Evolutionary conservation across 1,140 invertebrate species (phyloP), one percentile per base, ranked within the genome.

Genomic region (Drosophila athabasca): DNA sequence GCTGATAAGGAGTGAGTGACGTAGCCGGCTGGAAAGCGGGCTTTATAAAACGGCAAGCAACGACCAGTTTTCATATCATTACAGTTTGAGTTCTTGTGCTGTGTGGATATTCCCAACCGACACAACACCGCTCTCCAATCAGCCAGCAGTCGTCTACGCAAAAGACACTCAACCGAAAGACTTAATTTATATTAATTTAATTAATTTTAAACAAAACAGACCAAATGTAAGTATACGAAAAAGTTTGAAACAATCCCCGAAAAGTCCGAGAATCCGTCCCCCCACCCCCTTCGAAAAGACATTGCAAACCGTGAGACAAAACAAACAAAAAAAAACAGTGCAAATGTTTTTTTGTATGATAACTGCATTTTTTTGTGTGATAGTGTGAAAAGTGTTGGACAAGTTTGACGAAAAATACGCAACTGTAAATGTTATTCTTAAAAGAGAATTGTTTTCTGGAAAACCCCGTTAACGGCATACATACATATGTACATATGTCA

Each of bases 161-260:
- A 85, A 76, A 85, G 76, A 85, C 80, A 76, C 71, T 65, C 69
- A 89, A 82, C 78, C 79, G 78, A 90, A 91, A 91, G 87, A 91
- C 89, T 90, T 89, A 90, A 90, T 82, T 89, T 89, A 89, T 90
- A 87, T 90, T 90, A 89, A 91, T 91, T 91, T 91, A 85, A 90
- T 90, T 90, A 91, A 89, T 80, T 74, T 69, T 64, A 73, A 39
- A 75, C 53, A 90, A 90, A 89, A 90, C 80, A 84, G 80, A 90
- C 81, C 79, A 90, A 91, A 91, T 69, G 90, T 91, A 91, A 91
- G 90, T 91, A 84, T 74, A 19, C 44, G 51, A 53, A 43, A 43
- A 62, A 57, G 29, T 35, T 26, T 50, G 51, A 51, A 13, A 61
- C 44, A 41, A 44, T 39, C 39, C 39, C 55, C 51, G 15, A 43